Evolutionary conservation across 1,140 invertebrate species (phyloP).

Genomic region (Heliconius congener): DNA sequence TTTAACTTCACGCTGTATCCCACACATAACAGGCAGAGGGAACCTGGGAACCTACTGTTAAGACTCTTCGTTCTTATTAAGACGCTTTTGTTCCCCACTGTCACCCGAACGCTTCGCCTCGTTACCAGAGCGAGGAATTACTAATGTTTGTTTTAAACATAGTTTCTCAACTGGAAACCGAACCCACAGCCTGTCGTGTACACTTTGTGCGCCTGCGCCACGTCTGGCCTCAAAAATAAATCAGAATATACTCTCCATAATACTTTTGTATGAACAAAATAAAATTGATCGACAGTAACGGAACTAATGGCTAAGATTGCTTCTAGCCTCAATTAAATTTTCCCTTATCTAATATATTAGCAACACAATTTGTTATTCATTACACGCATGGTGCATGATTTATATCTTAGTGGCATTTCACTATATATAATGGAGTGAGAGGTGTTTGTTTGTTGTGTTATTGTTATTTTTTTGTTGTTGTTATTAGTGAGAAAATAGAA

Average conservation of each 20-base stretch:
- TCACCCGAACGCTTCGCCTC: no score
- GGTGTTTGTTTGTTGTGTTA: slow-evolving; percentile 27
- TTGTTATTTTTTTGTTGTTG: background rate
- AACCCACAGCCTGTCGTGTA: no score
- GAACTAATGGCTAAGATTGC: slow-evolving; percentile 36
- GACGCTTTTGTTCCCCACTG: no score
- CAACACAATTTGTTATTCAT: slow-evolving; percentile 39
- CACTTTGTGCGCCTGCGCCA: no score
- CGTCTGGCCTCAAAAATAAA: no score
- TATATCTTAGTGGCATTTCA: slow-evolving; percentile 32
- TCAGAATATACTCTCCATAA: slow-evolving; percentile 5
- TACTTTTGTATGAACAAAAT: slow-evolving; percentile 20
- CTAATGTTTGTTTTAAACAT: no score
- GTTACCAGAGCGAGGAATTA: no score
- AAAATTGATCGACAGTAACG: slow-evolving; percentile 40
- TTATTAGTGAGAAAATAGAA: no score
- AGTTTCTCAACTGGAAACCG: no score
- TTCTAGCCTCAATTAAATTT: slow-evolving; percentile 37
- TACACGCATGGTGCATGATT: slow-evolving; percentile 40
- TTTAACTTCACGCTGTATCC: background rate
- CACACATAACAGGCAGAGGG: no score
- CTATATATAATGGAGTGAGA: slow-evolving; percentile 35
- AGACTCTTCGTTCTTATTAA: no score
- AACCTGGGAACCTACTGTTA: no score
- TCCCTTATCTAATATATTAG: slow-evolving; percentile 43